Evolutionary conservation across 2,113 vertebrate genomes (phyloP).

Genomic region (Erinaceus europaeus): DNA sequence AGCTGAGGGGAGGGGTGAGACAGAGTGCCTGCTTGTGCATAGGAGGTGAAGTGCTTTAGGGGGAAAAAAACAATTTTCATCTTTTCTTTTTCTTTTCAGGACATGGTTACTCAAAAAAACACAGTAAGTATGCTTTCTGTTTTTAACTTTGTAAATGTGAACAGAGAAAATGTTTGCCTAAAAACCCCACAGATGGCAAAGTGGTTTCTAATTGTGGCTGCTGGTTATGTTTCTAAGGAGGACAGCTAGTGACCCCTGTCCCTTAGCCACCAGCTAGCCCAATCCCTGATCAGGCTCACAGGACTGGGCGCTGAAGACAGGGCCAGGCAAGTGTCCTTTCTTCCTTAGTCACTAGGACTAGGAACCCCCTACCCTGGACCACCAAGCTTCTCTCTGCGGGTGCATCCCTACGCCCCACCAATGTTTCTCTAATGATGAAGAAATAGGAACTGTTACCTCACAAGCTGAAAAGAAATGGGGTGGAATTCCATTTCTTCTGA

Average conservation of each 20-base stretch:
- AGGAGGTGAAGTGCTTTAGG: no score
- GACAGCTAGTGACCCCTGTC: not conserved
- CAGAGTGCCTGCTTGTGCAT: not conserved
- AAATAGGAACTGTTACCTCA: not conserved
- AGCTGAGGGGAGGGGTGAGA: not conserved
- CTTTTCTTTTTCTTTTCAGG: constrained; percentile 83
- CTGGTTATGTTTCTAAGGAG: not conserved
- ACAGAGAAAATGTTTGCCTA: constrained; percentile 11
- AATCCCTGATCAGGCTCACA: not conserved
- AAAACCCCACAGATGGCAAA: not conserved
- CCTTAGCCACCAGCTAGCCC: not conserved
- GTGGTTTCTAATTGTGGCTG: not conserved
- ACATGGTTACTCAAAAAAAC: constrained; percentile 95
- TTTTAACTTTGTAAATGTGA: constrained; percentile 28
- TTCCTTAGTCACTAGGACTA: not conserved
- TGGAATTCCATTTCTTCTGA: constrained; percentile 19
- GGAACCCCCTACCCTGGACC: not conserved
- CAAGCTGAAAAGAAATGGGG: not conserved
- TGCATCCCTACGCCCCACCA: not conserved
- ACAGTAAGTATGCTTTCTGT: constrained; percentile 89
- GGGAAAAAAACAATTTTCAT: no score
- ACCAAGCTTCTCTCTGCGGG: not conserved
- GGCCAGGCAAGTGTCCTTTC: not conserved
- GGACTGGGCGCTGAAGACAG: not conserved
- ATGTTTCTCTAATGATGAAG: not conserved